Evolutionary conservation across 2,113 vertebrate species (phyloP).

Genomic region (Atlantisia rogersi): DNA sequence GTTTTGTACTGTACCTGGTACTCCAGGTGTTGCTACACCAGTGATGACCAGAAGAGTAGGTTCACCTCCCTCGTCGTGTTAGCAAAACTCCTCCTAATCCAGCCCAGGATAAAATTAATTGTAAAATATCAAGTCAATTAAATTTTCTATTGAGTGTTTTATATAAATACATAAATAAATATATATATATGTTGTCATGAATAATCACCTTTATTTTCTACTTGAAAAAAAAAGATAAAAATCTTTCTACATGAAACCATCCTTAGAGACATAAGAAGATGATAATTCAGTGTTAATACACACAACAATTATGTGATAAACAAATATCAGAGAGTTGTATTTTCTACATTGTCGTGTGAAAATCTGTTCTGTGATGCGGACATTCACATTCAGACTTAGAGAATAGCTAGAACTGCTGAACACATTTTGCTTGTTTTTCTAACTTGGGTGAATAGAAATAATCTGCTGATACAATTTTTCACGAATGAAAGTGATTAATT

Average conservation of each 20-base stretch:
- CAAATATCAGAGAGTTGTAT: background rate
- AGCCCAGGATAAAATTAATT: background rate
- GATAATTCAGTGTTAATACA: background rate
- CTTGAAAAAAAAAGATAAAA: background rate
- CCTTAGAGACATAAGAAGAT: background rate
- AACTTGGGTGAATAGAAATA: background rate
- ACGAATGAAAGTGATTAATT: background rate
- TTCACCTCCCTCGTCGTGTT: background rate
- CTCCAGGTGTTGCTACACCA: background rate
- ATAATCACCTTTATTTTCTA: background rate
- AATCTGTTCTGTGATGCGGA: background rate
- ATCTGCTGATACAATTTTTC: background rate
- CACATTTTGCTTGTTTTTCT: background rate
- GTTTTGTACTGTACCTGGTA: background rate
- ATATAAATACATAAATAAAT: background rate
- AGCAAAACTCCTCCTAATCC: background rate
- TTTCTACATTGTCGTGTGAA: accelerated
- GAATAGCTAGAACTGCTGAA: background rate
- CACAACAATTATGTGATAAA: background rate
- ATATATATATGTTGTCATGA: background rate
- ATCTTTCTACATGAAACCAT: background rate
- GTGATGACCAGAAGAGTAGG: background rate
- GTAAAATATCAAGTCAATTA: background rate
- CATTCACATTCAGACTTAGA: background rate
- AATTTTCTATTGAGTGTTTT: background rate